These are phyloP conservation scores for Dryobates pubescens DNA, from an alignment of 2,797 vertebrate genomes.

Conservation along the genomic window DNA sequence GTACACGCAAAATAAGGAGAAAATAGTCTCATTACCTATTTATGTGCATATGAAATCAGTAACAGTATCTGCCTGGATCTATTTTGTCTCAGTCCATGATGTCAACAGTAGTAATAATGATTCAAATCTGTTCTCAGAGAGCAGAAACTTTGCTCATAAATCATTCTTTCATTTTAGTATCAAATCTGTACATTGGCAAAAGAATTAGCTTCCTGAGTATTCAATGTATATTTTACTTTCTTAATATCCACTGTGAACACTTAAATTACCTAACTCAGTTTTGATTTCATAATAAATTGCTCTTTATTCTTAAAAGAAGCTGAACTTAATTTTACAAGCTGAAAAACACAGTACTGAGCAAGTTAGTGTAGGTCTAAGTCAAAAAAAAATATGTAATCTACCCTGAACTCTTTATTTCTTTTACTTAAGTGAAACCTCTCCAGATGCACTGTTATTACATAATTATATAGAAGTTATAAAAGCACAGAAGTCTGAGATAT, in stretches of 20 bases:
- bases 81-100: neutral
- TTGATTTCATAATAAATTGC: neutral
- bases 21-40: neutral
- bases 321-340: neutral
- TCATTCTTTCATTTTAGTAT: neutral
- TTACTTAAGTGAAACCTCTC: conserved; percentile 12
- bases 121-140: neutral
- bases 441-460: conserved; percentile 7
- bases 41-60: neutral
- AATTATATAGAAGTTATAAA: conserved; percentile 30
- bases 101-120: neutral
- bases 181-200: neutral
- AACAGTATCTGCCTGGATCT: neutral
- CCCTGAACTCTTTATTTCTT: conserved; percentile 18
- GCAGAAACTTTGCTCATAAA: neutral
- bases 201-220: neutral
- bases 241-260: neutral
- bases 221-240: neutral
- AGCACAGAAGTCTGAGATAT: neutral
- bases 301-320: neutral
- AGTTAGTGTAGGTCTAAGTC: neutral
- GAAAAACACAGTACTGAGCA: neutral
- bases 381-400: neutral
- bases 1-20: neutral
- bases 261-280: neutral